phyloP scores from a whole-genome alignment of 2,113 vertebrate genomes.

The Pongo abelii region DNA sequence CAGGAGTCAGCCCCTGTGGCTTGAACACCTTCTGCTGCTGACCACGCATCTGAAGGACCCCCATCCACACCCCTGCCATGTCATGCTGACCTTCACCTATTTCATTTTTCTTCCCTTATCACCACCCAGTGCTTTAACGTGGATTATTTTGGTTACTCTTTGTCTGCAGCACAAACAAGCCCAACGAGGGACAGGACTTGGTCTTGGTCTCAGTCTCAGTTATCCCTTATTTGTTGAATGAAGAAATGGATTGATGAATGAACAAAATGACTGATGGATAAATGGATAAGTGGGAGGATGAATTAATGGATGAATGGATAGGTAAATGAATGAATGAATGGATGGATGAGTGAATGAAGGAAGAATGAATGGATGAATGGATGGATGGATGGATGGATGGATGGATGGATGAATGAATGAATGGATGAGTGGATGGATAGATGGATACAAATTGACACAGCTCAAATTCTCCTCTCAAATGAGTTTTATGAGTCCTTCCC shows the following conservation, averaged over 20 bases:
- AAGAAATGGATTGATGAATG: too few species aligned
- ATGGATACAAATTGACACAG: background rate
- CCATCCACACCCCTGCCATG: background rate
- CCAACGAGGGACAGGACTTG: rapidly evolving
- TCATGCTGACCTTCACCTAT: too few species aligned
- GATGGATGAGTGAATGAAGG: too few species aligned
- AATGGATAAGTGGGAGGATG: background rate
- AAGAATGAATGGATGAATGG: too few species aligned
- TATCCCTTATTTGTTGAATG: too few species aligned
- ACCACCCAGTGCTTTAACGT: background rate
- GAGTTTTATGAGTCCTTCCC: background rate
- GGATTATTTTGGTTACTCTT: background rate
- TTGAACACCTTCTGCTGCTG: background rate
- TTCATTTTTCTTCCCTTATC: background rate
- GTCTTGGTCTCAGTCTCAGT: background rate
- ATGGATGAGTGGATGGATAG: background rate
- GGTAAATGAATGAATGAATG: too few species aligned
- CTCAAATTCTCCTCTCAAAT: background rate
- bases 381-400: too few species aligned
- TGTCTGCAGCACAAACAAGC: background rate
- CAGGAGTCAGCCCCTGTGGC: too few species aligned
- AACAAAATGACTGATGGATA: background rate
- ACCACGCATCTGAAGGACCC: background rate
- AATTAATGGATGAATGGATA: too few species aligned
- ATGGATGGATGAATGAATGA: too few species aligned